Evolutionary conservation across 1,140 invertebrate genomes (phyloP).

Genomic region (Pogonomyrmex californicus): DNA sequence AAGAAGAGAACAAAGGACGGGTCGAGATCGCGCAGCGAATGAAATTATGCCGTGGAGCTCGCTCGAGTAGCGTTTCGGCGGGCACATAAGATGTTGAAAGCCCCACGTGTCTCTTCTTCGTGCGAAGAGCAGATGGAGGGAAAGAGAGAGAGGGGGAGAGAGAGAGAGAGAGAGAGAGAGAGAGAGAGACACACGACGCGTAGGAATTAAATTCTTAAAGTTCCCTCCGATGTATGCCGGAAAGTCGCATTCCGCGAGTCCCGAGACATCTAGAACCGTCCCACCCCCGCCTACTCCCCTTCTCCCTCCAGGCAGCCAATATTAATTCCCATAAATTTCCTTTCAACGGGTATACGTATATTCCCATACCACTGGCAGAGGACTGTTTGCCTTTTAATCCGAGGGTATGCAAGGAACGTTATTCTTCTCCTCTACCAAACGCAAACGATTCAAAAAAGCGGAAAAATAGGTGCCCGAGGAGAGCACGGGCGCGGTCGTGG

Average conservation of each 20-base stretch:
- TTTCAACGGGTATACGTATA: constrained; percentile 84
- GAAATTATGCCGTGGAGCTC: constrained; percentile 58
- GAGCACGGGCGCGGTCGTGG: background rate
- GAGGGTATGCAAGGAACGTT: constrained; percentile 85
- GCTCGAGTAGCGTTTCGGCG: constrained; percentile 70
- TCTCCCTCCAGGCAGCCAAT: constrained; percentile 83
- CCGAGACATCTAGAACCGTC: constrained; percentile 75
- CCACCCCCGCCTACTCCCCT: constrained; percentile 65
- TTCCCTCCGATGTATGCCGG: constrained; percentile 84
- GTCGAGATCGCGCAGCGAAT: constrained; percentile 57
- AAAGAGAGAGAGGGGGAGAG: constrained; percentile 11
- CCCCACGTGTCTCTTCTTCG: constrained; percentile 65
- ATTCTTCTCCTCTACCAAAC: constrained; percentile 78
- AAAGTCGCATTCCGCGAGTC: constrained; percentile 86
- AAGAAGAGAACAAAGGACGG: constrained; percentile 34
- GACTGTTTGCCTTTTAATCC: constrained; percentile 86
- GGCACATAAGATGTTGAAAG: constrained; percentile 48
- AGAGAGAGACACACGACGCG: constrained; percentile 53
- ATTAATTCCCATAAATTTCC: constrained; percentile 88
- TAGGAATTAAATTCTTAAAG: constrained; percentile 87
- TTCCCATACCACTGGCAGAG: constrained; percentile 56
- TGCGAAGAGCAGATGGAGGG: constrained; percentile 17
- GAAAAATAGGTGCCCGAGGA: constrained; percentile 44
- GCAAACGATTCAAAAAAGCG: constrained; percentile 52
- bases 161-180: background rate